phyloP scores from a whole-genome alignment of 2,888 invertebrate genomes.

The Synanthedon myopaeformis region DNA sequence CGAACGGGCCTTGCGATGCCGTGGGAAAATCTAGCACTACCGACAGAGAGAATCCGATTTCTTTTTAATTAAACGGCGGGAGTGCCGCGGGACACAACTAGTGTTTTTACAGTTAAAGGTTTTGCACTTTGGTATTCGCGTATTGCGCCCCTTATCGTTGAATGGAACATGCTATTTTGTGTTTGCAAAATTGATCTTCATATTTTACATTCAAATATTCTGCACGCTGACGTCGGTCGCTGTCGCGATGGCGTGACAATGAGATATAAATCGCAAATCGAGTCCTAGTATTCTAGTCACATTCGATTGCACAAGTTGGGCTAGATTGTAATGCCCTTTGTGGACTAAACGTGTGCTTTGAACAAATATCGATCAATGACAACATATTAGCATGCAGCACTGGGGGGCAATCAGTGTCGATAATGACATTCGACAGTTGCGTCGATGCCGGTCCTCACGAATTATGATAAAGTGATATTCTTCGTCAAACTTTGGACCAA shows the following conservation, averaged over 20 bases:
- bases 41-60: too few relatives aligned
- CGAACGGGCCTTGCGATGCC: too few relatives aligned
- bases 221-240: neutral
- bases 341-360: slow-evolving; percentile 4
- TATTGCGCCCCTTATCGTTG: too few relatives aligned
- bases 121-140: too few relatives aligned
- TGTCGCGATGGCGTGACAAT: neutral
- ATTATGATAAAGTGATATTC: neutral
- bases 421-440: neutral
- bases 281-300: slow-evolving; percentile 39
- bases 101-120: too few relatives aligned
- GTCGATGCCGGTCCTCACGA: neutral
- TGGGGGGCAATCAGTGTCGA: slow-evolving; percentile 2
- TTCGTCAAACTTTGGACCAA: neutral
- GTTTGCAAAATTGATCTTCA: too few relatives aligned
- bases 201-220: neutral
- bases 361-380: slow-evolving; percentile 9
- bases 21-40: too few relatives aligned
- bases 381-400: slow-evolving; percentile 18
- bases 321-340: slow-evolving; percentile 22
- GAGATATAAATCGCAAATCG: neutral
- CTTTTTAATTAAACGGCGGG: too few relatives aligned
- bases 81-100: too few relatives aligned
- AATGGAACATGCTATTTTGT: too few relatives aligned
- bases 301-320: slow-evolving; percentile 15